Evolutionary conservation across 2,113 vertebrate genomes (phyloP).

Genomic region (Burhinus oedicnemus): DNA sequence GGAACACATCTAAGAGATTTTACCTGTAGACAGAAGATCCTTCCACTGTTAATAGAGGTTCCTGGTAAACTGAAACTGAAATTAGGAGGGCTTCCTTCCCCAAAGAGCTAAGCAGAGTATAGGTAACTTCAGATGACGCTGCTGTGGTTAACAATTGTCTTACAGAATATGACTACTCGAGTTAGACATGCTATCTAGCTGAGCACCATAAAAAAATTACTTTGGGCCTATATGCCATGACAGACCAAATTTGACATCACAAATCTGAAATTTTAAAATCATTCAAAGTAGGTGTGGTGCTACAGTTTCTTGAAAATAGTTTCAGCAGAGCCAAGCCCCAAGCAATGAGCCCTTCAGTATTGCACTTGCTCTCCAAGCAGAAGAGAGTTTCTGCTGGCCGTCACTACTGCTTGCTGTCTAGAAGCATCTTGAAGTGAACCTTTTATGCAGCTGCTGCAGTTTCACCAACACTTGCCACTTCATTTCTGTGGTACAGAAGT

Average conservation of each 20-base stretch:
- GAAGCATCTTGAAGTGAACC: background rate
- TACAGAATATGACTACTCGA: background rate
- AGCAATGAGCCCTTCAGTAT: background rate
- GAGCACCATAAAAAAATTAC: background rate
- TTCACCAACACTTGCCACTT: background rate
- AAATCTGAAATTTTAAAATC: background rate
- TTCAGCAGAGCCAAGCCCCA: background rate
- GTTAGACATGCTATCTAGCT: fast-evolving
- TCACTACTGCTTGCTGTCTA: background rate
- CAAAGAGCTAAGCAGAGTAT: fast-evolving
- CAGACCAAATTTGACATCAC: background rate
- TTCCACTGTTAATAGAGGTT: background rate
- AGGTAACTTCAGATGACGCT: background rate
- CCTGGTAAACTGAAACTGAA: background rate
- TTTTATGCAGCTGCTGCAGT: background rate
- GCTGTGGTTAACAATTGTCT: background rate
- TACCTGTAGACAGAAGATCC: fast-evolving
- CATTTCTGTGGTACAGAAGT: background rate
- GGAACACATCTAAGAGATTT: background rate
- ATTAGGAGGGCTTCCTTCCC: fast-evolving
- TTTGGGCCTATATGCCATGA: background rate
- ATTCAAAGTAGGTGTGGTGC: background rate
- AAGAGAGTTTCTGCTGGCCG: background rate
- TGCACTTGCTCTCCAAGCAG: background rate
- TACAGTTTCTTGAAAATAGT: background rate